Conservation (phyloP, 2,888 invertebrate genomes). For the Lycophotia porphyrea region DNA sequence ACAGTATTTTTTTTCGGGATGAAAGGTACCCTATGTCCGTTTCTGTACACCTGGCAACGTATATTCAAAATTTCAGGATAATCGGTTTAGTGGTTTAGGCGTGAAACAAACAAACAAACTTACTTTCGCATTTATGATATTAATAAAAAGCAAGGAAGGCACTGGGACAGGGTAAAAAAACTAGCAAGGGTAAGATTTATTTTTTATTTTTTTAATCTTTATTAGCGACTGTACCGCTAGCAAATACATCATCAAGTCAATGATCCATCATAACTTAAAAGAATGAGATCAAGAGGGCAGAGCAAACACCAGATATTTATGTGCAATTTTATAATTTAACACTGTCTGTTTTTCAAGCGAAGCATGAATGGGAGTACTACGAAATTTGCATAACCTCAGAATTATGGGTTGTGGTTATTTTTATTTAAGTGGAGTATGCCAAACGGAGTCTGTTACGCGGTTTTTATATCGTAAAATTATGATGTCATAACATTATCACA, state of each 20-base stretch:
- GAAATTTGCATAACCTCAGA: constrained; percentile 39
- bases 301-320: constrained; percentile 74
- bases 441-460: constrained; percentile 22
- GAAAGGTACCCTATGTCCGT: too few relatives aligned
- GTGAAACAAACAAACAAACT: too few relatives aligned
- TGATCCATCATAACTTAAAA: constrained; percentile 78
- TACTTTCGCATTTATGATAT: too few relatives aligned
- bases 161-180: background rate
- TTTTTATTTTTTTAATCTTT: background rate
- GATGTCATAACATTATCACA: constrained; percentile 7
- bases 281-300: constrained; percentile 82
- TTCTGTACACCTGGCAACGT: too few relatives aligned
- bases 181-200: too few relatives aligned
- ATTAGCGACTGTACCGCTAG: constrained; percentile 67
- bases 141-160: too few relatives aligned
- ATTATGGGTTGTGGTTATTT: constrained; percentile 37
- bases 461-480: constrained; percentile 7
- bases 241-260: constrained; percentile 72
- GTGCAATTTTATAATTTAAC: constrained; percentile 73
- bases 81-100: too few relatives aligned
- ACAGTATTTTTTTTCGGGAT: too few relatives aligned
- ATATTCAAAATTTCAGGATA: too few relatives aligned
- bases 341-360: constrained; percentile 47
- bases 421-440: constrained; percentile 53
- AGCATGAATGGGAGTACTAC: constrained; percentile 53